phyloP scores from a whole-genome alignment of 2,888 invertebrate species.

The Odiellus spinosus region DNA sequence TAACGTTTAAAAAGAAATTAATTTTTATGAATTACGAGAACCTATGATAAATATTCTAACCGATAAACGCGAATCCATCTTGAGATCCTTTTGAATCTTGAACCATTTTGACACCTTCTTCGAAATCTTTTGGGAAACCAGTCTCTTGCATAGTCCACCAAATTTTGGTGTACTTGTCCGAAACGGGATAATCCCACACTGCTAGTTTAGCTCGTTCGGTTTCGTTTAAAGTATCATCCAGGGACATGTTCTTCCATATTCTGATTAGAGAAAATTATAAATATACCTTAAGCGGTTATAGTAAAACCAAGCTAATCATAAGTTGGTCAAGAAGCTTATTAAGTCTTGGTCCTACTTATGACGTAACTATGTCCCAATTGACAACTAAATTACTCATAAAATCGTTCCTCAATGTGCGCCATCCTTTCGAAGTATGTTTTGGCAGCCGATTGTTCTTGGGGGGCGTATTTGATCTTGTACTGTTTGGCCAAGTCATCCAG shows the following conservation, averaged over 20 bases:
- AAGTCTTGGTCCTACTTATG: too few species aligned
- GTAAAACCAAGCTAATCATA: not conserved
- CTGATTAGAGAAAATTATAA: constrained; percentile 40
- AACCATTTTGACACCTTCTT: constrained; percentile 62
- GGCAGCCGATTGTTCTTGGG: constrained; percentile 67
- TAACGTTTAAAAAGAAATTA: not conserved
- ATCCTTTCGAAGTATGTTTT: constrained; percentile 91
- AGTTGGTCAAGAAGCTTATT: not conserved
- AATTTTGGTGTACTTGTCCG: constrained; percentile 96
- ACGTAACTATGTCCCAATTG: not conserved
- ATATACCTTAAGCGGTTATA: too few species aligned
- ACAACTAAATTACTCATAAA: constrained; percentile 64
- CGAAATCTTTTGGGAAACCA: constrained; percentile 56
- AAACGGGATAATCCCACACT: constrained; percentile 98
- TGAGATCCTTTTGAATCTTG: constrained; percentile 29
- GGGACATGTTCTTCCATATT: constrained; percentile 95
- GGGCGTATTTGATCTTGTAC: constrained; percentile 91
- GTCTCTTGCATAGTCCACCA: constrained; percentile 90
- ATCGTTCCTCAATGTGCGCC: constrained; percentile 83
- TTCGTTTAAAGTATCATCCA: constrained; percentile 79
- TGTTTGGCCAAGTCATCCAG: constrained; percentile 87
- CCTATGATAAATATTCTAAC: too few species aligned
- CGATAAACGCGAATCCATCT: constrained; percentile 79
- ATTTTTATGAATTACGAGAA: not conserved
- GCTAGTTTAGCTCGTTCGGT: constrained; percentile 82